A percentile compares a stretch with the other conserved stretches of the same genome.
These are phyloP conservation scores for Vollenhovia emeryi DNA, from an alignment of 1,140 invertebrate species.

Conservation along the genomic window DNA sequence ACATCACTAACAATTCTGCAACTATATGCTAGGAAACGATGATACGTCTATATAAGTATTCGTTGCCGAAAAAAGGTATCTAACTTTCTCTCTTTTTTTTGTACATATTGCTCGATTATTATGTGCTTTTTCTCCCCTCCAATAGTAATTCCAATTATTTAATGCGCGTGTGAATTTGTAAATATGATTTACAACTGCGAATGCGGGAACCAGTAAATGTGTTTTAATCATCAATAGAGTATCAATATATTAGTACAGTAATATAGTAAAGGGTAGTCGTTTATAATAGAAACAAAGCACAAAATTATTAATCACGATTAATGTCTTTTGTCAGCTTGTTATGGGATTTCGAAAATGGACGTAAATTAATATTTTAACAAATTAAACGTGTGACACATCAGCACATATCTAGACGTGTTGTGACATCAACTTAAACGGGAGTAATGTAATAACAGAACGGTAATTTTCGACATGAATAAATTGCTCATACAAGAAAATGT, in stretches of 20 bases:
- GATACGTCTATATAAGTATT: conserved; percentile 27
- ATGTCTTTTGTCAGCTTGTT: conserved; percentile 60
- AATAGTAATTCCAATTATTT: conserved; percentile 37
- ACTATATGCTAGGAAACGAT: conserved; percentile 38
- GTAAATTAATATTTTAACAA: conserved; percentile 31
- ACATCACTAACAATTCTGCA: conserved; percentile 23
- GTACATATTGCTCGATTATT: conserved; percentile 38
- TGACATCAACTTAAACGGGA: conserved; percentile 41
- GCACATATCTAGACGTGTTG: conserved; percentile 8
- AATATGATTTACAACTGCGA: conserved; percentile 45
- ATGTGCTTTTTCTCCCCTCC: conserved; percentile 21
- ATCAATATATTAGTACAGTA: conserved; percentile 44
- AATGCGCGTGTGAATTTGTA: conserved; percentile 22
- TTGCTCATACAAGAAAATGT: conserved; percentile 50
- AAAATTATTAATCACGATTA: conserved; percentile 52
- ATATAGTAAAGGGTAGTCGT: conserved; percentile 31
- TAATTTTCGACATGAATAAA: conserved; percentile 52
- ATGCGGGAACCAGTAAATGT: conserved; percentile 25
- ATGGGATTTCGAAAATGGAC: conserved; percentile 31
- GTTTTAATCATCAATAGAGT: conserved; percentile 42
- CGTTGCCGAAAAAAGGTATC: conserved; percentile 31
- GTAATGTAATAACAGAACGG: conserved; percentile 49
- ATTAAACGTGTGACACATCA: conserved; percentile 24
- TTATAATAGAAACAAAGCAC: conserved; percentile 39
- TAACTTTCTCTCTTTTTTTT: not conserved